A percentile compares a stretch with the other conserved stretches of the same genome.
Conservation (phyloP, 2,888 invertebrate genomes). For the Gasteruption jaculator region DNA sequence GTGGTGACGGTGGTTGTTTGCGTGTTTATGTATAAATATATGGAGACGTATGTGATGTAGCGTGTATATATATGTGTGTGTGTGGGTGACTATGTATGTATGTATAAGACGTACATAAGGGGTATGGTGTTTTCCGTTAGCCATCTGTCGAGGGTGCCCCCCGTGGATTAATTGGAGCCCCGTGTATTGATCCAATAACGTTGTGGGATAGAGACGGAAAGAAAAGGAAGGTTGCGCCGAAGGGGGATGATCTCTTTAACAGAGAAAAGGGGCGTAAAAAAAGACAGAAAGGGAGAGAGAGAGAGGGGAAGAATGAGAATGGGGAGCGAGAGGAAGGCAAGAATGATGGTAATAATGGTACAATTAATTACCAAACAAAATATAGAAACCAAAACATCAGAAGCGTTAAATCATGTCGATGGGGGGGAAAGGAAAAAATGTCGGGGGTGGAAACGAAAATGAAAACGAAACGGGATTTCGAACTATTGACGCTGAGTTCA, state of each 20-base stretch:
- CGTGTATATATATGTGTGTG: background rate
- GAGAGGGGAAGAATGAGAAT: conserved; percentile 7
- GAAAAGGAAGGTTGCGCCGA: conserved; percentile 22
- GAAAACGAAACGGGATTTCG: too few relatives aligned
- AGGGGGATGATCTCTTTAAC: conserved; percentile 23
- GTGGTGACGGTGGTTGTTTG: too few relatives aligned
- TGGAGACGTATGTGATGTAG: too few relatives aligned
- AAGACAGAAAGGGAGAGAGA: conserved; percentile 9
- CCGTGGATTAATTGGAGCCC: conserved; percentile 43
- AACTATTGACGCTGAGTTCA: too few relatives aligned
- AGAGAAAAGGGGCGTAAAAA: conserved; percentile 15
- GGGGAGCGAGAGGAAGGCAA: background rate
- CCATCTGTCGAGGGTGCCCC: conserved; percentile 44
- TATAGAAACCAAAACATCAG: too few relatives aligned
- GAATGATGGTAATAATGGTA: too few relatives aligned
- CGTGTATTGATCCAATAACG: conserved; percentile 45
- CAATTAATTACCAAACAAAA: too few relatives aligned
- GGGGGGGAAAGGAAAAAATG: too few relatives aligned
- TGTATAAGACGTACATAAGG: conserved; percentile 19
- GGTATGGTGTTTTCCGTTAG: conserved; percentile 36
- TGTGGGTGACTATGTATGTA: too few relatives aligned
- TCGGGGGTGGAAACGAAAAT: too few relatives aligned
- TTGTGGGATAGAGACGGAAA: conserved; percentile 25
- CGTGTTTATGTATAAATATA: too few relatives aligned
- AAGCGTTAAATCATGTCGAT: too few relatives aligned